phyloP scores from a whole-genome alignment of 37 sponge, comb jelly and placozoan species.

The Haliclona indistincta region DNA sequence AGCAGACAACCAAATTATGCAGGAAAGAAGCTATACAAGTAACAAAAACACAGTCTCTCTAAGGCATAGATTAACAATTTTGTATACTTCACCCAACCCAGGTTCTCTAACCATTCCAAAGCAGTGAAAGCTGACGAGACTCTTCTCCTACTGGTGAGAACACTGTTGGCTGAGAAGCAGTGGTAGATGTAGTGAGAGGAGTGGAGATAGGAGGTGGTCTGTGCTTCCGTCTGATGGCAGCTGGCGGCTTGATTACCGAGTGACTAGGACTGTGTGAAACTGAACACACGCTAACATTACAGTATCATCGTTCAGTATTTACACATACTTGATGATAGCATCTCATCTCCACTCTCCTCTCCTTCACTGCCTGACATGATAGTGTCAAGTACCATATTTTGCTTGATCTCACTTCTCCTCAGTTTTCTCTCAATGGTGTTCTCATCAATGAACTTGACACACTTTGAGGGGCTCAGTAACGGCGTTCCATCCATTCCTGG shows the following conservation, averaged over 20 bases:
- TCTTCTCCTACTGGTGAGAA: neutral
- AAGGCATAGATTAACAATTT: neutral
- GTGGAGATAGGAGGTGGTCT: neutral
- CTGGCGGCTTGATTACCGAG: neutral
- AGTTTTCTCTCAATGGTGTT: conserved; percentile 37
- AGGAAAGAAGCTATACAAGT: neutral
- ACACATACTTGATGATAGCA: too few species aligned
- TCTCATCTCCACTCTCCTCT: neutral
- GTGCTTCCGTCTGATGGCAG: neutral
- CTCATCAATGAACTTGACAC: conserved; percentile 46
- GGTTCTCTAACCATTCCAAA: neutral
- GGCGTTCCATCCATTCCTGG: too few species aligned
- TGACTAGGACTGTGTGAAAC: too few species aligned
- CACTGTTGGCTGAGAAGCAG: neutral
- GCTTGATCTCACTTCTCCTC: conserved; percentile 12
- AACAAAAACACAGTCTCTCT: neutral
- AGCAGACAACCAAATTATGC: neutral
- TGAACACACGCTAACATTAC: too few species aligned
- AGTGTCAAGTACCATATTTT: conserved; percentile 2
- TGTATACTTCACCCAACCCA: too few species aligned
- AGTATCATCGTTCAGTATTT: too few species aligned
- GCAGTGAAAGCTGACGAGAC: neutral
- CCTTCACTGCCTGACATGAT: neutral
- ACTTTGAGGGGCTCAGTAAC: conserved; percentile 31
- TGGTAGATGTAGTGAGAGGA: neutral